Percentiles rank a stretch among this genome's conserved stretches.
phyloP scores from a whole-genome alignment of 35 echinoderm and acorn worm species.

The Patiria miniata region DNA sequence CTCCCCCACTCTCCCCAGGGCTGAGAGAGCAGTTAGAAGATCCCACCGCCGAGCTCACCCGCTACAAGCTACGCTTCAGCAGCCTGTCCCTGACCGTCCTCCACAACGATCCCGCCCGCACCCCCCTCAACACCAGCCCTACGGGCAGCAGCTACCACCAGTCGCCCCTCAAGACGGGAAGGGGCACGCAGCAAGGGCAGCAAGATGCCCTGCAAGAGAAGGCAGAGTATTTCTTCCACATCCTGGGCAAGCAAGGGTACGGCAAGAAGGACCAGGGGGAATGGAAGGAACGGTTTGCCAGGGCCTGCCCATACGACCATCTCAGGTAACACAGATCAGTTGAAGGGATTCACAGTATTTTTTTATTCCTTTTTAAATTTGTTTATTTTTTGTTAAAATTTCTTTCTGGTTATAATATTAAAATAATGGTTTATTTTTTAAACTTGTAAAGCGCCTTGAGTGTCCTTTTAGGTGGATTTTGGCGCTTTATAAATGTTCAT shows the following conservation, averaged over 20 bases:
- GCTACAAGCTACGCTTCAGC: slow-evolving; percentile 79
- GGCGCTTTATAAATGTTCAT: too few species aligned
- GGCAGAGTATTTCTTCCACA: slow-evolving; percentile 68
- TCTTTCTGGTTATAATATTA: too few species aligned
- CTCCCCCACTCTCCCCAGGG: neutral
- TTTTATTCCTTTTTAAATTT: too few species aligned
- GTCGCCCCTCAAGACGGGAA: neutral
- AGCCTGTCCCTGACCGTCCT: slow-evolving; percentile 85
- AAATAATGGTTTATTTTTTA: too few species aligned
- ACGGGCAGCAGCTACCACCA: neutral
- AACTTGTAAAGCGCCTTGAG: too few species aligned
- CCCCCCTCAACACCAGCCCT: slow-evolving; percentile 40
- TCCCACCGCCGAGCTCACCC: slow-evolving; percentile 77
- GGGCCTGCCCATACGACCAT: slow-evolving; percentile 94
- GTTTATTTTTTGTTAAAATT: too few species aligned
- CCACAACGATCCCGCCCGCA: slow-evolving; percentile 88
- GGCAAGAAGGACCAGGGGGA: slow-evolving; percentile 71
- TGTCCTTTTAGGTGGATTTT: too few species aligned
- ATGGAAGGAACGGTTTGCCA: slow-evolving; percentile 73
- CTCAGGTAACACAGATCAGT: slow-evolving; percentile 66
- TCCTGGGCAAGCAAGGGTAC: slow-evolving; percentile 77
- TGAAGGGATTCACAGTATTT: too few species aligned
- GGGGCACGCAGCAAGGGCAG: slow-evolving; percentile 29
- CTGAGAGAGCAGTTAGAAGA: slow-evolving; percentile 67
- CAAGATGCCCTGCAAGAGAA: slow-evolving; percentile 58